Conservation (phyloP, 2,888 invertebrate species). For the Eupithecia pulchellata region DNA sequence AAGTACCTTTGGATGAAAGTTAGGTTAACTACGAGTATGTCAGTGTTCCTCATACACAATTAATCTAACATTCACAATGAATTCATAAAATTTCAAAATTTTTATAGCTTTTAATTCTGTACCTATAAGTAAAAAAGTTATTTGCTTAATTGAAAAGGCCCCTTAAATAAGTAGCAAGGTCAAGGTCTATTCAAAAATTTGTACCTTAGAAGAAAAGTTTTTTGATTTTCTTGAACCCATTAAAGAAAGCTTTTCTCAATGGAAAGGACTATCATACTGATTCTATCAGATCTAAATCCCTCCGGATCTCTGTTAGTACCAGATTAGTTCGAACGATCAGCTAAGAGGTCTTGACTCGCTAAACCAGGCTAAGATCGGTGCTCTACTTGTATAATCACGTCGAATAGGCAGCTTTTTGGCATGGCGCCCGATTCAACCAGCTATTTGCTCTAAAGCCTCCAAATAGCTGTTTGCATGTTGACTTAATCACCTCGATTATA, state of each 20-base stretch:
- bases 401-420: constrained; percentile 1
- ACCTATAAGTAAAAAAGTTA: too few relatives aligned
- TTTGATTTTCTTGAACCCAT: background rate
- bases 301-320: background rate
- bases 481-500: background rate
- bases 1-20: too few relatives aligned
- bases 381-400: background rate
- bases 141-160: too few relatives aligned
- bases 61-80: too few relatives aligned
- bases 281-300: background rate
- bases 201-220: background rate
- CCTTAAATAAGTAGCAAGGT: background rate
- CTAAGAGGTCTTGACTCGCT: constrained; percentile 6
- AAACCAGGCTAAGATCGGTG: constrained; percentile 1
- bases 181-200: background rate
- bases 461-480: background rate
- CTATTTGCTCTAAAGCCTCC: background rate
- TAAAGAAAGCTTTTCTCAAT: background rate
- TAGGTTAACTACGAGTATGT: too few relatives aligned
- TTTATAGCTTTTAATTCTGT: too few relatives aligned
- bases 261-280: background rate
- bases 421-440: background rate
- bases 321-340: background rate
- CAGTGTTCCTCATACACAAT: too few relatives aligned
- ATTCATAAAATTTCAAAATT: too few relatives aligned